A percentile compares a stretch with the other conserved stretches of the same genome.
These are phyloP conservation scores for Solea solea DNA, from an alignment of 2,113 vertebrate genomes.

Conservation along the genomic window DNA sequence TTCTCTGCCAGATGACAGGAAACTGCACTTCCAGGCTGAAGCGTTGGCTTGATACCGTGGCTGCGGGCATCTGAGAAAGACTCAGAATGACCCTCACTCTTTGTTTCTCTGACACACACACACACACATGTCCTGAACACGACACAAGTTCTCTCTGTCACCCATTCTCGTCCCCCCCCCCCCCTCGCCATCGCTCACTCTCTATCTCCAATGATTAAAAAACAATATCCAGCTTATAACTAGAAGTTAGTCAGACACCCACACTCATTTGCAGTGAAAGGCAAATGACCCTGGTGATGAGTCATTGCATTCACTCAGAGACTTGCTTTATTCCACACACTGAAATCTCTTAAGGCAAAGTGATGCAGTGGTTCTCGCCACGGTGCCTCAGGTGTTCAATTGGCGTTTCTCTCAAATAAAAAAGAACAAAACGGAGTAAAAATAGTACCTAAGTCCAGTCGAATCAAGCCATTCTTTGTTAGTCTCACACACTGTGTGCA, in stretches of 20 bases:
- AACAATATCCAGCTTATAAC: constrained; percentile 82
- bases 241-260: constrained; percentile 82
- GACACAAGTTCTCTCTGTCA: constrained; percentile 27
- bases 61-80: constrained; percentile 34
- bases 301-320: constrained; percentile 78
- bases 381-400: constrained; percentile 49
- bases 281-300: constrained; percentile 84
- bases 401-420: constrained; percentile 35
- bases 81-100: constrained; percentile 42
- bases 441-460: constrained; percentile 22
- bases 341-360: constrained; percentile 63
- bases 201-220: constrained; percentile 74
- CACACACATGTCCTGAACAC: constrained; percentile 19
- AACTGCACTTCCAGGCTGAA: constrained; percentile 43
- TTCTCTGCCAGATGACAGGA: constrained; percentile 47
- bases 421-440: constrained; percentile 11
- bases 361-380: constrained; percentile 47
- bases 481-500: constrained; percentile 11
- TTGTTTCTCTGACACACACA: constrained; percentile 36
- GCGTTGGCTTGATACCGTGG: constrained; percentile 37
- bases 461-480: constrained; percentile 22
- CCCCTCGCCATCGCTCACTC: not conserved
- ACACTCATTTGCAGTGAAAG: constrained; percentile 84
- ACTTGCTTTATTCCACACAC: constrained; percentile 69
- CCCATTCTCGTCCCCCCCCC: constrained; percentile 4